A percentile compares a stretch with the other conserved stretches of the same genome.
phyloP scores from a whole-genome alignment of 2,113 vertebrate species.

The Rhagologus leucostigma region DNA sequence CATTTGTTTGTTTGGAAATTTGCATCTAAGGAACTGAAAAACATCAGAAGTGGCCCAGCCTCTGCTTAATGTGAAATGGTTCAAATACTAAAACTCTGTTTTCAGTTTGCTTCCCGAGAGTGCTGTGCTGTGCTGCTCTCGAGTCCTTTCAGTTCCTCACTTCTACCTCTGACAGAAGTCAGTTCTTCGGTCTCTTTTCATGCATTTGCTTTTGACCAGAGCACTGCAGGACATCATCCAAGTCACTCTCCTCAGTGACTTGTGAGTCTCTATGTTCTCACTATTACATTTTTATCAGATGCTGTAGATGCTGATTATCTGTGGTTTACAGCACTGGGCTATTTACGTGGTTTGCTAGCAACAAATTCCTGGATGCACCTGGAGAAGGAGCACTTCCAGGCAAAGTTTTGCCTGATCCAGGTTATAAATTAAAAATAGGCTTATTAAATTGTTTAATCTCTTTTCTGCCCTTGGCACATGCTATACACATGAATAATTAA shows the following conservation, averaged over 20 bases:
- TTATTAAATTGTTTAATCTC: not conserved
- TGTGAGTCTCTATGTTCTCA: not conserved
- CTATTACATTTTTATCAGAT: not conserved
- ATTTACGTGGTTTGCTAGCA: not conserved
- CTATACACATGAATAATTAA: not conserved
- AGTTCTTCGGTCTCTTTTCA: not conserved
- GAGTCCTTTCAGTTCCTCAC: not conserved
- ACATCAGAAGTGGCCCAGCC: not conserved
- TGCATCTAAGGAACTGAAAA: not conserved
- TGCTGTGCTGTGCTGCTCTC: not conserved
- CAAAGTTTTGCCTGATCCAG: not conserved
- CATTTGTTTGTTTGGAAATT: not conserved
- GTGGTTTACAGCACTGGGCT: not conserved
- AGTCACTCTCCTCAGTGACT: not conserved
- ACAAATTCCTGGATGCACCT: not conserved
- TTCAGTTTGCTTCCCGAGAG: not conserved
- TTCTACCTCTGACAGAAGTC: not conserved
- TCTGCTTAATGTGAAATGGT: not conserved
- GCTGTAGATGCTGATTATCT: not conserved
- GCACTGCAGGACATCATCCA: not conserved
- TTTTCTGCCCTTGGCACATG: not conserved
- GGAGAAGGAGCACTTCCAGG: not conserved
- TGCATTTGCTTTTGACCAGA: not conserved
- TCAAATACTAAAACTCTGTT: not conserved
- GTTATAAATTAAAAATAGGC: not conserved